Evolutionary conservation across 2,113 vertebrate genomes (phyloP), one percentile per base, ranked within the genome.

Genomic region (Sylvia atricapilla): DNA sequence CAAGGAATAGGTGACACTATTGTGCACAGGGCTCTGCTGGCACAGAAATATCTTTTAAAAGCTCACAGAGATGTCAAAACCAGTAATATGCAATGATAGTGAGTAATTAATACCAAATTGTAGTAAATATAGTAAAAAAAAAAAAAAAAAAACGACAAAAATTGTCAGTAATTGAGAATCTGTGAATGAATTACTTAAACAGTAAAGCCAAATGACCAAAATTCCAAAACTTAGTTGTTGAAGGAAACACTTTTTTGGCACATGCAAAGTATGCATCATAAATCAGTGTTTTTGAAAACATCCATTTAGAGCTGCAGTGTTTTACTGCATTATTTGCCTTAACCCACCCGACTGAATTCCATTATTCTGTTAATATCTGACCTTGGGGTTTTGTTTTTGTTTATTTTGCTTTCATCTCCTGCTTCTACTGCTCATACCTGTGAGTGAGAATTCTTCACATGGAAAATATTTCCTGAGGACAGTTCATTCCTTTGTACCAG

Each of bases 381-480:
- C 20, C 49, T 90, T 47, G 22, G 37, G 28, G 30, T 91, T 41
- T 41, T 8, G 52, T 94, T 87, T 37, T 80, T 64, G 17, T 87
- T 90, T 73, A 1, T 96, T 95, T 67, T 91, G 85, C 90, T 82
- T 75, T 78, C 24, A 53, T 31, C 58, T 35, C 73, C 79, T 95
- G 77, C 84, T 94, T 80, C 28, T 60, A 41, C 72, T 18, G 91
- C 81, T 91, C n/a, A 82, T 76, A 68, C 60, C 50, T 56, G 37
- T 73, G 59, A 62, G 7, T 52, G 25, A 89, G 56, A 52, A 15
- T 87, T 87, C 80, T 91, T 87, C 90, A 92, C 72, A 56, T 77
- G 60, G 62, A 41, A 37, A 86, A 27, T 30, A 66, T 72, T 79
- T 84, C 87, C 88, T 76, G 59, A 83, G 52, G 73, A 59, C 33